Evolutionary conservation across 2,888 invertebrate genomes (phyloP), one percentile per base, ranked within the genome.

Genomic region (Pristionchus mayeri): DNA sequence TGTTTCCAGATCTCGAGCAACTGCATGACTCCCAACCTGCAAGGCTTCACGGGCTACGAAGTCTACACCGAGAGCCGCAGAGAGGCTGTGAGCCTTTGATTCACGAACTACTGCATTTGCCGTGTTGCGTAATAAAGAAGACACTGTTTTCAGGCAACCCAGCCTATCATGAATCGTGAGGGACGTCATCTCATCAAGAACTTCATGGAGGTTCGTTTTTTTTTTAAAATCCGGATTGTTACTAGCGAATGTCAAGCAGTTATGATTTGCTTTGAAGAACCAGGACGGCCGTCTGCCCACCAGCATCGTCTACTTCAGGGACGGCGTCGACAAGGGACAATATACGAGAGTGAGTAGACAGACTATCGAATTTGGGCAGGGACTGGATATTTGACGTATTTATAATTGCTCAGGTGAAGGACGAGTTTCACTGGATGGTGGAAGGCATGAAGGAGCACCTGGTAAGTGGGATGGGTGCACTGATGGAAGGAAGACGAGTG

Each of bases 241-340:
- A n/a, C n/a, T n/a, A n/a, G n/a, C n/a, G n/a, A n/a, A n/a, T n/a
- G n/a, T n/a, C n/a, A n/a, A n/a, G n/a, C n/a, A n/a, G n/a, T n/a
- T n/a, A n/a, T n/a, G 21, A 0, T 40, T 9, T 6, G n/a, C 7
- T 24, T 57, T 57, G 24, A n/a, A 76, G 76, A 76, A 44, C 24
- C 76, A 48, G 16, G n/a, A n/a, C n/a, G 48, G 76, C 21, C 48
- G 44, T 18, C 76, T 76, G 1, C 48, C 76, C 27, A 24, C 34
- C 34, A 44, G 16, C 27, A 18, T 76, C 24, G 37, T 76, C 76
- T 76, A 48, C 48, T 76, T 48, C 76, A 48, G 76, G 48, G 76
- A 76, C 40, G 76, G 76, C 11, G 48, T 76, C 13, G 48, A 76
- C 48, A 48, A 76, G 48, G 76, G 48, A 48, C 76, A 76, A 27